phyloP scores from a whole-genome alignment of 2,113 vertebrate species.

The Acinonyx jubatus region DNA sequence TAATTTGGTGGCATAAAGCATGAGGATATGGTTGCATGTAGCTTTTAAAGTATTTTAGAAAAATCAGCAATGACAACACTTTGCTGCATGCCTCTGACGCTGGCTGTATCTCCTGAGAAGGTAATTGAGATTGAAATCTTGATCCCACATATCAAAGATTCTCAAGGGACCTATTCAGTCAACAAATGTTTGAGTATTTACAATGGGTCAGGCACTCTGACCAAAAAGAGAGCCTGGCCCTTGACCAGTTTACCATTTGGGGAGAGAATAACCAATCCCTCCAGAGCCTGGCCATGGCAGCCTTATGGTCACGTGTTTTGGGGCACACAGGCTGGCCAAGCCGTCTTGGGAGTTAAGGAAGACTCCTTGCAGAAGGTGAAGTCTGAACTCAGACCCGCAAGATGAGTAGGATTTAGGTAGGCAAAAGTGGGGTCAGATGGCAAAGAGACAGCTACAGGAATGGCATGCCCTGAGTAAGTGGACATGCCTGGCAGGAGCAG shows the following conservation, averaged over 20 bases:
- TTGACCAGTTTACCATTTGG: not conserved
- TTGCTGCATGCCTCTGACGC: not conserved
- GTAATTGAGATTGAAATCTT: not conserved
- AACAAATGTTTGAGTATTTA: not conserved
- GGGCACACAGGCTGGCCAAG: not conserved
- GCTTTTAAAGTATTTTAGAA: not conserved
- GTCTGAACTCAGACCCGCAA: not conserved
- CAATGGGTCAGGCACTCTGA: not conserved
- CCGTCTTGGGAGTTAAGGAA: not conserved
- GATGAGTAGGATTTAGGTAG: not conserved
- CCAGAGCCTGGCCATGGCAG: not conserved
- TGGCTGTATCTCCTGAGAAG: not conserved
- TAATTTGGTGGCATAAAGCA: not conserved
- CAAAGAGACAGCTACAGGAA: not conserved
- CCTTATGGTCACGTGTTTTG: accelerated
- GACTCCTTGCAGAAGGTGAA: not conserved
- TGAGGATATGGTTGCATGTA: not conserved
- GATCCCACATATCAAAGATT: not conserved
- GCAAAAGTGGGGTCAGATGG: not conserved
- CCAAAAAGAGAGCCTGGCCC: not conserved
- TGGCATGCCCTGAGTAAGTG: not conserved
- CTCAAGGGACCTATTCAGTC: not conserved
- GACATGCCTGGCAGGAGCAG: not conserved
- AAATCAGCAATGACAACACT: not conserved
- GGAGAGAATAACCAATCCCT: not conserved